Base-by-base conservation (phyloP, 2,888 invertebrate species). In the Xestia rhomboidea region DNA sequence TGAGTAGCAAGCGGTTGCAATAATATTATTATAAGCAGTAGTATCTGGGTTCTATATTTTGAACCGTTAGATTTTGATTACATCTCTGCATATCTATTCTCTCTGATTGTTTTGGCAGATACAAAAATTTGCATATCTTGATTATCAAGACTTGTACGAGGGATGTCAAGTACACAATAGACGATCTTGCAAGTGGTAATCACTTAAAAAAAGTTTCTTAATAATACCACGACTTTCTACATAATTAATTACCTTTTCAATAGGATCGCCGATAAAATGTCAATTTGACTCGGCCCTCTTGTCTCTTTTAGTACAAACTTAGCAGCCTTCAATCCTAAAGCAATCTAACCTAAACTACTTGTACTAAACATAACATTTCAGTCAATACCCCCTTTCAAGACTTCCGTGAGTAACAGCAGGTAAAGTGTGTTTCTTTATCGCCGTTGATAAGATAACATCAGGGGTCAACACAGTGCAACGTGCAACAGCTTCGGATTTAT, bases 381-480 rank as follows among this genome's bases (percentile, higher is more conserved):
- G 79, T 86, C 81, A 83, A 84, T 77, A 86, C 66, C 44, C 74
- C 74, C 74, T 84, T 83, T 81, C 87, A 84, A 89, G 82, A 83
- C 85, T 88, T 86, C 83, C 83, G 86, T 87, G 87, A 89, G 74
- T 80, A 84, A 88, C 80, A 82, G 86, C 85, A 85, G 78, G 87
- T 83, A 83, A 85, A 89, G 87, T 89, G 88, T 89, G 89, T 90
- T 90, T 83, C 87, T 88, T 91, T 92, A 93, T 92, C 92, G 89
- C 82, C 73, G 70, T 73, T 90, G 93, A 93, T 93, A 93, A 93
- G 93, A 92, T 93, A 90, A 87, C 83, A 91, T 90, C 90, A 84
- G 74, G 87, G 92, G 92, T 92, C 92, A 90, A 86, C 85, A 78
- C 82, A 85, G 90, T 90, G 86, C 89, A 90, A 78, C 83, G 74